A percentile compares a stretch with the other conserved stretches of the same genome.
Evolutionary conservation across 2,113 vertebrate species (phyloP).

Genomic region (Anguilla japonica): DNA sequence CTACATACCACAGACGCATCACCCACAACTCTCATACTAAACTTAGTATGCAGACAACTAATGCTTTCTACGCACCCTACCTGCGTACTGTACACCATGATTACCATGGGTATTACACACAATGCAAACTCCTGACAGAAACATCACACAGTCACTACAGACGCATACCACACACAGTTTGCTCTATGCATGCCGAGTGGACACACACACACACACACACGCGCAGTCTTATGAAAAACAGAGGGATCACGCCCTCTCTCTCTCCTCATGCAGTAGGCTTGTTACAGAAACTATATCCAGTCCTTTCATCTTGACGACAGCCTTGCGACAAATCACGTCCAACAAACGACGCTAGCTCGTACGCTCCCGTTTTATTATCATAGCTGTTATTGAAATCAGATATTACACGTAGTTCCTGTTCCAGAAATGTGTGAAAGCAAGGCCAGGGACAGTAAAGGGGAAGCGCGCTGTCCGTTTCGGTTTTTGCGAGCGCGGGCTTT

Average conservation of each 20-base stretch:
- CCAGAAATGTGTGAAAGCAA: neutral
- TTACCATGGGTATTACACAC: neutral
- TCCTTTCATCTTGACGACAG: neutral
- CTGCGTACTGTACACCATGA: no score
- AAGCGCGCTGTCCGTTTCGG: neutral
- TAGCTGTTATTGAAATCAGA: neutral
- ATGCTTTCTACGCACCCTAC: no score
- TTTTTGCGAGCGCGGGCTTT: neutral
- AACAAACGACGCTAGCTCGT: neutral
- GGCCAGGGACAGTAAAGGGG: neutral
- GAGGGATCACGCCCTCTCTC: slow-evolving; percentile 19
- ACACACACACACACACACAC: slow-evolving; percentile 13
- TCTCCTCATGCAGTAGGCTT: neutral
- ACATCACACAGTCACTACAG: neutral
- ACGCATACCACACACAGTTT: neutral
- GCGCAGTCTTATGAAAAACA: slow-evolving; percentile 22
- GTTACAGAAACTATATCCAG: neutral
- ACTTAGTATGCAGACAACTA: no score
- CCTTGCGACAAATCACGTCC: neutral
- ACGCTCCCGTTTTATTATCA: neutral
- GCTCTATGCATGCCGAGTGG: no score
- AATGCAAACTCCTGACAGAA: neutral
- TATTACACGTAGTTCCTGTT: neutral
- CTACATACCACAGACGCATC: no score
- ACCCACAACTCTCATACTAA: no score